Evolutionary conservation across 2,113 vertebrate species (phyloP), one percentile per base, ranked within the genome.

Genomic region (Morone chrysops): DNA sequence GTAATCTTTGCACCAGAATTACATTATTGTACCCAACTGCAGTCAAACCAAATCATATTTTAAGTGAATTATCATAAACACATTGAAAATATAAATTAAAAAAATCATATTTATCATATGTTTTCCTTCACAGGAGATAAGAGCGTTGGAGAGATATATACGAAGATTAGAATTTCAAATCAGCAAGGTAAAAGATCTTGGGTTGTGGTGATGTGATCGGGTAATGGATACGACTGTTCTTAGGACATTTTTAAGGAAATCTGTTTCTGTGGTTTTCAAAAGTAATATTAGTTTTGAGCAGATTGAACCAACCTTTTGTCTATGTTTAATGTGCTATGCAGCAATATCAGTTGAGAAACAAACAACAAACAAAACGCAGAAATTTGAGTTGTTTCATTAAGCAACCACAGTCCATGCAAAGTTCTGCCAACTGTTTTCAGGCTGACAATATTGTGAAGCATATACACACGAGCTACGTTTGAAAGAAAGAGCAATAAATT

Each of bases 101-200:
- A 38, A 25, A 54, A 8, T 4, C 10, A 63, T 12, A 22, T 2
- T 4, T 17, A 0, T 67, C 8, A 4, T n/a, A 5, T 14, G 31
- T 62, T 69, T 78, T 38, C 47, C 61, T 31, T 75, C 43, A 87
- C 94, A 99, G 98, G 98, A 99, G 96, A 98, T 96, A 3, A 94
- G 97, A 82, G 95, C 94, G 0, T 94, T 97, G 92, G 98, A 99
- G 88, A 95, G 98, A 80, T 96, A 96, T 90, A 96, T 99, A 36
- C 95, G 97, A 40, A 97, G 97, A 85, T 11, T 99, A 87, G 98
- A 99, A 75, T 99, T 99, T 84, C 98, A 99, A 82, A 97, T 98
- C 76, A 99, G 98, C 91, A 99, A 98, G 97, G 98, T 99, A 89
- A 93, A 31, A 31, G 31, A 31, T 31, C 31, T 31, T 31, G 31